Evolutionary conservation across 2,113 vertebrate genomes (phyloP), one percentile per base, ranked within the genome.

Genomic region (Tiliqua scincoides): DNA sequence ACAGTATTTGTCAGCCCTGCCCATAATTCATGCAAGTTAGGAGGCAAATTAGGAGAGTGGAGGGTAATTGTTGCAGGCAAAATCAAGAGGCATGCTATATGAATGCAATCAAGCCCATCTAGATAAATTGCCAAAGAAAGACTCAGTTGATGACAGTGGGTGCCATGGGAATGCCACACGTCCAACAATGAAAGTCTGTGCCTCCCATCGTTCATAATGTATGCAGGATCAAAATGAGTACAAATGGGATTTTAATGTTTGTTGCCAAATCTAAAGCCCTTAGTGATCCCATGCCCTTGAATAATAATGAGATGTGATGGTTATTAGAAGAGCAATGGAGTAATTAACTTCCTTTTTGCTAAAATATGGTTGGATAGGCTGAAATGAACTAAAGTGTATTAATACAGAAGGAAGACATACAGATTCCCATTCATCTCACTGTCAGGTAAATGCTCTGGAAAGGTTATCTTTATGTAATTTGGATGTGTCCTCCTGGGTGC

Each of bases 301-400:
- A 82, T 40, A 89, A 76, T 85, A 92, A 90, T 30, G n/a, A 74
- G 72, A 74, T 78, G 62, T 74, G 63, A 89, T 67, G 43, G 81
- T 67, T 89, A 90, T 91, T 90, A 88, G 87, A 89, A 89, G 76
- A 85, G 75, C 84, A 87, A 78, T 89, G 70, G 86, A 82, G 37
- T 75, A 89, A 94, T 93, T 89, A 84, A 73, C 70, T 77, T 73
- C 85, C 89, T 88, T 91, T 88, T 84, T 57, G 81, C 23, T 1
- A 0, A 92, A 91, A 89, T 62, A 85, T 83, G 76, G 6, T 48
- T 87, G 84, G 35, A 54, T 61, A 82, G 62, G 30, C 0, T 72
- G 0, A 70, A 83, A 52, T 17, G 54, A 86, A 82, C 61, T 12
- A 79, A 91, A 85, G 87, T 23, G 35, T 0, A 0, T 54, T 81